A percentile compares a stretch with the other conserved stretches of the same genome.
Conservation (phyloP, 2,113 vertebrate species). For the Nycticorax nycticorax region DNA sequence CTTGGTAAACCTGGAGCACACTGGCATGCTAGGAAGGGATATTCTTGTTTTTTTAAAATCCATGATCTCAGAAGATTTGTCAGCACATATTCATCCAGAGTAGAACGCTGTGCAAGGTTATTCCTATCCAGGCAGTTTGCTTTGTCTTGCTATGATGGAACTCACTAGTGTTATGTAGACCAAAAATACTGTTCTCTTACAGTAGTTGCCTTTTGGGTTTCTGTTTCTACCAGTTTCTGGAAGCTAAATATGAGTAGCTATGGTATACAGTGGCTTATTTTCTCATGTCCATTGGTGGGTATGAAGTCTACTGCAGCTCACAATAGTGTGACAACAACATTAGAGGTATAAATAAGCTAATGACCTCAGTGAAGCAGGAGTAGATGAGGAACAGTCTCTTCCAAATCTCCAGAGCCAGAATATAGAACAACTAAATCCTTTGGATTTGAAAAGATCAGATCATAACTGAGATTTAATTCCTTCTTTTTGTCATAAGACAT, state of each 20-base stretch:
- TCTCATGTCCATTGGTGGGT: neutral
- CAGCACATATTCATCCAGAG: neutral
- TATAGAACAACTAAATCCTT: neutral
- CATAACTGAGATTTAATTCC: neutral
- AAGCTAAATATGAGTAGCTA: neutral
- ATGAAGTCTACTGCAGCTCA: neutral
- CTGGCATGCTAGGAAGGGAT: neutral
- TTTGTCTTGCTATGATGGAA: neutral
- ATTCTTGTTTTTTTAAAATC: neutral
- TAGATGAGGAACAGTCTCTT: neutral
- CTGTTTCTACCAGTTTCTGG: neutral
- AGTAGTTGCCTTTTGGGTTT: neutral
- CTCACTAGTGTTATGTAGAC: neutral
- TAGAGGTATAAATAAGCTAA: neutral
- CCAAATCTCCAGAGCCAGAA: neutral
- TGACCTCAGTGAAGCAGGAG: neutral
- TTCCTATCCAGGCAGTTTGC: neutral
- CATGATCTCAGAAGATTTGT: neutral
- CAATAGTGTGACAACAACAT: neutral
- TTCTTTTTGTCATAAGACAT: neutral
- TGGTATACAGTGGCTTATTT: neutral
- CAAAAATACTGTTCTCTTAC: neutral
- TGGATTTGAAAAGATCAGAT: neutral
- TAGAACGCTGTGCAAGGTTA: neutral
- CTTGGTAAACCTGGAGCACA: neutral